Conservation (phyloP, 92 coral and sea anemone species). For the Anthopleura xanthogrammica region DNA sequence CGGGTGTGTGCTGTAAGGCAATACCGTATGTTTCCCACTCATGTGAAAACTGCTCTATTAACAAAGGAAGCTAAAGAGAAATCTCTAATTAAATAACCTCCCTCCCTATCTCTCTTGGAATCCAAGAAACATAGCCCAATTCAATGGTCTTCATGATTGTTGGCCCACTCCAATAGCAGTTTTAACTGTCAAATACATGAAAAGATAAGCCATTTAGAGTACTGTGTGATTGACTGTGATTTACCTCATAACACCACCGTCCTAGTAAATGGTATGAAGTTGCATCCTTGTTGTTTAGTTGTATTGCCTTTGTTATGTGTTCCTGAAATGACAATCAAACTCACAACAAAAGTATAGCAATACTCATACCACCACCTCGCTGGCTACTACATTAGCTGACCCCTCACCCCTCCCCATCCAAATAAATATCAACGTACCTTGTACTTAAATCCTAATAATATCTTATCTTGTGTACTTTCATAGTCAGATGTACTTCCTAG, state of each 20-base stretch:
- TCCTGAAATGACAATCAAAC: constrained; percentile 41
- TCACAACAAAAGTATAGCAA: background rate
- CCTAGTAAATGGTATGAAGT: constrained; percentile 78
- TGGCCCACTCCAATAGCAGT: background rate
- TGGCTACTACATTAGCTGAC: background rate
- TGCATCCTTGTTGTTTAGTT: constrained; percentile 76
- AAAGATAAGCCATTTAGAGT: background rate
- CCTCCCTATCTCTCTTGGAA: too few relatives aligned
- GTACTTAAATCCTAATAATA: constrained; percentile 73
- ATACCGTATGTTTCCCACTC: too few relatives aligned
- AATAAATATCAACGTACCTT: constrained; percentile 48
- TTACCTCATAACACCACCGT: constrained; percentile 94
- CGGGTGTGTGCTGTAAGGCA: too few relatives aligned
- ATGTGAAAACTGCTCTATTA: too few relatives aligned
- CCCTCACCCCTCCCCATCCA: too few relatives aligned
- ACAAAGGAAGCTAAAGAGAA: too few relatives aligned
- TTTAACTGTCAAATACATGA: too few relatives aligned
- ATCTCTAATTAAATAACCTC: too few relatives aligned
- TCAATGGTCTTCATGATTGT: background rate
- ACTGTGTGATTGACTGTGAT: background rate
- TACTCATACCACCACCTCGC: background rate
- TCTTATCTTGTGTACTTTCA: constrained; percentile 70
- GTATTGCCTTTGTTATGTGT: constrained; percentile 75
- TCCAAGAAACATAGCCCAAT: too few relatives aligned
- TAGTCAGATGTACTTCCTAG: constrained; percentile 79